These are phyloP conservation scores for Drosophila subobscura DNA, from an alignment of 1,140 invertebrate species.

Conservation along the genomic window DNA sequence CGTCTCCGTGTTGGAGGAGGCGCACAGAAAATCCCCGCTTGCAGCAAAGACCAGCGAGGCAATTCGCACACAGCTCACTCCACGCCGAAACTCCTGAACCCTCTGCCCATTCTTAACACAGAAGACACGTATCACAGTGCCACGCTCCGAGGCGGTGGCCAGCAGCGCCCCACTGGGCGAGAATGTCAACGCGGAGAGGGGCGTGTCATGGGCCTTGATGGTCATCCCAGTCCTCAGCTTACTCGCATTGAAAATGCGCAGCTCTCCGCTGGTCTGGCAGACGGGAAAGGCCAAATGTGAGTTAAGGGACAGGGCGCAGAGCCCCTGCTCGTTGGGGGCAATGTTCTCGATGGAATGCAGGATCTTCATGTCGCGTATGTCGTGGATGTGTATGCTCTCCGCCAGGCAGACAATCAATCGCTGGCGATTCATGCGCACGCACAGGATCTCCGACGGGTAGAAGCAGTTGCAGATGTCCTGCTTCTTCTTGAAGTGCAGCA, in stretches of 20 bases:
- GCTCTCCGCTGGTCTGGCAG: conserved; percentile 95
- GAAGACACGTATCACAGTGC: conserved; percentile 99
- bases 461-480: conserved; percentile 99
- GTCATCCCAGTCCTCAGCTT: conserved; percentile 97
- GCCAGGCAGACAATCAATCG: conserved; percentile 98
- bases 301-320: conserved; percentile 96
- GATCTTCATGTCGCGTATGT: conserved; percentile 99
- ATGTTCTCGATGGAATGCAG: conserved; percentile 99
- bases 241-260: conserved; percentile 98
- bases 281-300: conserved; percentile 98
- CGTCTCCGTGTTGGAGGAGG: conserved; percentile 98
- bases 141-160: conserved; percentile 97
- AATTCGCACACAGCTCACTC: conserved; percentile 97
- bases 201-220: conserved; percentile 98
- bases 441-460: conserved; percentile 98
- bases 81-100: conserved; percentile 97
- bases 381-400: conserved; percentile 99
- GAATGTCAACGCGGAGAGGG: conserved; percentile 97
- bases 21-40: conserved; percentile 94
- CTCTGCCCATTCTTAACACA: conserved; percentile 93
- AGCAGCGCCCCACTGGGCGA: conserved; percentile 93
- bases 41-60: conserved; percentile 96
- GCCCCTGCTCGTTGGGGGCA: conserved; percentile 95
- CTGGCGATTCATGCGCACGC: conserved; percentile 97
- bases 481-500: conserved; percentile 99